A percentile compares a stretch with the other conserved stretches of the same genome.
These are phyloP conservation scores for Rhegmatorhina hoffmannsi DNA, from an alignment of 2,113 vertebrate species.

Conservation along the genomic window DNA sequence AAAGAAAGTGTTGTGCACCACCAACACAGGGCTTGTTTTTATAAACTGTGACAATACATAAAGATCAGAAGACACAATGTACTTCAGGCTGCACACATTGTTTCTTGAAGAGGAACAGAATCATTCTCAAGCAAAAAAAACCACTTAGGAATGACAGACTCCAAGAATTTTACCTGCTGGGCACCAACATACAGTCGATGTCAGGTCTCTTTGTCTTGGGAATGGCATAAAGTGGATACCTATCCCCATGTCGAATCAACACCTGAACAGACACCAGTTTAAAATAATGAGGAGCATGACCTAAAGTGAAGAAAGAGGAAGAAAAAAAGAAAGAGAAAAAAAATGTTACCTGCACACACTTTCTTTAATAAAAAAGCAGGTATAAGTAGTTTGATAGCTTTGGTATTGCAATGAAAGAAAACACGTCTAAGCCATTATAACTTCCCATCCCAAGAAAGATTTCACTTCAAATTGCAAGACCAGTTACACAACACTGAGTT, in stretches of 20 bases:
- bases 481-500: neutral
- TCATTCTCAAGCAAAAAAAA: neutral
- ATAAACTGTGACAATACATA: neutral
- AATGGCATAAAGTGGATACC: slow-evolving; percentile 94
- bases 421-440: neutral
- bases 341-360: neutral
- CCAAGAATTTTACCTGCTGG: slow-evolving; percentile 79
- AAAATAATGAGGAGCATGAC: slow-evolving; percentile 92
- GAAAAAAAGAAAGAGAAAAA: neutral
- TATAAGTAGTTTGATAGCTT: neutral
- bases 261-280: slow-evolving; percentile 91
- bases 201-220: slow-evolving; percentile 93
- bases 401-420: neutral
- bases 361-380: neutral
- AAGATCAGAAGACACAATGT: neutral
- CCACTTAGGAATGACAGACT: neutral
- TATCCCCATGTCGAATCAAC: slow-evolving; percentile 95
- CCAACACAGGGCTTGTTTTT: accelerated
- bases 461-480: neutral
- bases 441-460: neutral
- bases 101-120: neutral
- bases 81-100: neutral
- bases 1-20: neutral
- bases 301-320: slow-evolving; percentile 54
- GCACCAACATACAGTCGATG: slow-evolving; percentile 90